These are phyloP conservation scores for Eueides isabella DNA, from an alignment of 1,140 invertebrate species.

Conservation along the genomic window DNA sequence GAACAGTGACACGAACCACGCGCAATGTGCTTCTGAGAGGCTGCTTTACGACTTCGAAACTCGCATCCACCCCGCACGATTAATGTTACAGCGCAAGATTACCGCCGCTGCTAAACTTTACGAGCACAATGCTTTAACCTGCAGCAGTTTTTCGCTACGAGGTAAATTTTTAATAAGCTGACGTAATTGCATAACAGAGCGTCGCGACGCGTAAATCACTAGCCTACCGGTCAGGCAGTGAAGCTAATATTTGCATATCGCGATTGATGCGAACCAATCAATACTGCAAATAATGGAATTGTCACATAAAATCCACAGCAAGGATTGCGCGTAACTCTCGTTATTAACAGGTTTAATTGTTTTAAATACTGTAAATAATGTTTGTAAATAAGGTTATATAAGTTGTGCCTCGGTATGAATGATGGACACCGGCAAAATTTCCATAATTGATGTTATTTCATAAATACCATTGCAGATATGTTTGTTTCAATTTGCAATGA, in stretches of 20 bases:
- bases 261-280: constrained; percentile 80
- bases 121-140: constrained; percentile 17
- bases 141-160: constrained; percentile 40
- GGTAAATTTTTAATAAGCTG: constrained; percentile 77
- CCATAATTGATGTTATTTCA: constrained; percentile 25
- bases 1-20: constrained; percentile 34
- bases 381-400: constrained; percentile 46
- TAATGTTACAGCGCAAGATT: constrained; percentile 34
- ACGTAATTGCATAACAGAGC: constrained; percentile 76
- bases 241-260: constrained; percentile 81
- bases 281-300: constrained; percentile 80
- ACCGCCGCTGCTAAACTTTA: constrained; percentile 30
- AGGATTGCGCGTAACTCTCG: constrained; percentile 60
- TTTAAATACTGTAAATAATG: constrained; percentile 45
- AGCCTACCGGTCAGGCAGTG: constrained; percentile 62
- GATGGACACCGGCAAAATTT: constrained; percentile 25
- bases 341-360: constrained; percentile 66
- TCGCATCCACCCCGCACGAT: constrained; percentile 32
- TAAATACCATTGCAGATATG: constrained; percentile 19
- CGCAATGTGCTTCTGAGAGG: constrained; percentile 39
- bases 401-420: constrained; percentile 33
- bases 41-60: constrained; percentile 44
- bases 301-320: constrained; percentile 75
- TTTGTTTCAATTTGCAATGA: neutral
- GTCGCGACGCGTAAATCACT: constrained; percentile 73